Evolutionary conservation across 1,140 invertebrate genomes (phyloP), one percentile per base, ranked within the genome.

Genomic region (Atta cephalotes): DNA sequence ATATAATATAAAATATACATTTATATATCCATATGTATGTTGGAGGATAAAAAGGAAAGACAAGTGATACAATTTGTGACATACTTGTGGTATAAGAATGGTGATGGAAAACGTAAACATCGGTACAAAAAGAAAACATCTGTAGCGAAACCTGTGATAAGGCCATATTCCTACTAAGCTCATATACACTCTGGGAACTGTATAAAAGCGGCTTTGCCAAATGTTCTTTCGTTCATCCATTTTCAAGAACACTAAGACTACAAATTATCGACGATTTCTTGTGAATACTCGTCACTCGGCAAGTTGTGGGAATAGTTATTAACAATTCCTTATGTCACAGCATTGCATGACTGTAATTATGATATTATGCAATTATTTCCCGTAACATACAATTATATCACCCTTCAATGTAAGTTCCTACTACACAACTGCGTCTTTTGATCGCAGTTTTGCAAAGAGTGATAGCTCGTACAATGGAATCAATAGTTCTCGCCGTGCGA

Each of bases 181-280:
- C 77, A 79, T 66, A 0, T 66, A 66, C 10, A n/a, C 18, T 66
- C 6, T 79, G 14, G 60, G 77, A 49, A 79, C 12, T 12, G 18
- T 79, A 14, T 79, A 79, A 79, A 28, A 79, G 6, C 45, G 77
- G n/a, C 28, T 79, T 79, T 79, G 77, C 60, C 45, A 79, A 79
- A 79, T 35, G 45, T 66, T 45, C 28, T 51, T 66, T 31, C 62
- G 39, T 12, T 66, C 62, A 14, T 49, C 2, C 77, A 79, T 66
- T 65, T 79, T 79, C 39, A 66, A 12, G 12, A 79, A 79, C 45
- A 79, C 12, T 58, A 79, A 18, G 45, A 35, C 5, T 28, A 49
- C 10, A 3, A 31, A 35, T 45, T 79, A 66, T 65, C 60, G 63
- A 78, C 60, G 25, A 63, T 79, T 79, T 39, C 25, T 79, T 66